Evolutionary conservation across 2,888 invertebrate species (phyloP).

Genomic region (Zaprionus obscuricornis): DNA sequence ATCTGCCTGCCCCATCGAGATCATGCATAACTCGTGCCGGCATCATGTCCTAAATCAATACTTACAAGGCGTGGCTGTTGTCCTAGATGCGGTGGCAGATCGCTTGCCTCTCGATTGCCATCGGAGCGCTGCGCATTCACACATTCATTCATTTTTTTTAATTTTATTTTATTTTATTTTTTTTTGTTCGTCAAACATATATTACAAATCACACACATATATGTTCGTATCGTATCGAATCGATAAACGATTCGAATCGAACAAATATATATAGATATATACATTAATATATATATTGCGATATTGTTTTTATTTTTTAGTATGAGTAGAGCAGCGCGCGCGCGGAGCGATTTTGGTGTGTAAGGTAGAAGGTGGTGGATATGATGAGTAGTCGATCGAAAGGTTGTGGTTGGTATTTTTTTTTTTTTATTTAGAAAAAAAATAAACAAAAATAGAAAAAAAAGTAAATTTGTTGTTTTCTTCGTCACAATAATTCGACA

Average conservation of each 20-base stretch:
- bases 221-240: constrained; percentile 19
- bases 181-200: no score
- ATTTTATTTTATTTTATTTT: no score
- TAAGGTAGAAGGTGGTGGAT: constrained; percentile 62
- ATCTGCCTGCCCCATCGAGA: constrained; percentile 16
- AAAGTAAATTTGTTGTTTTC: constrained; percentile 47
- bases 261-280: constrained; percentile 15
- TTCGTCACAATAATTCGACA: constrained; percentile 7
- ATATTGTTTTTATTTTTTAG: constrained; percentile 27
- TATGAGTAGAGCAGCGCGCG: constrained; percentile 46
- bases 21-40: constrained; percentile 68
- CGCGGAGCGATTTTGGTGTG: constrained; percentile 53
- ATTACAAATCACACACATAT: constrained; percentile 33
- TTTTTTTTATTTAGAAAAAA: constrained; percentile 31
- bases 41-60: constrained; percentile 58
- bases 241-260: constrained; percentile 3
- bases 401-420: constrained; percentile 45
- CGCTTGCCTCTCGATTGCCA: constrained; percentile 80
- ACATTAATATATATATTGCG: constrained; percentile 20
- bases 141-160: no score
- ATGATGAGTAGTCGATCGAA: constrained; percentile 77
- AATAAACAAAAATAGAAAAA: constrained; percentile 59
- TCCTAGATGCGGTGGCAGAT: constrained; percentile 77
- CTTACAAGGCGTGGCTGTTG: constrained; percentile 78
- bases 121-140: constrained; percentile 72